Evolutionary conservation across 2,113 vertebrate genomes (phyloP).

Genomic region (Nycticorax nycticorax): DNA sequence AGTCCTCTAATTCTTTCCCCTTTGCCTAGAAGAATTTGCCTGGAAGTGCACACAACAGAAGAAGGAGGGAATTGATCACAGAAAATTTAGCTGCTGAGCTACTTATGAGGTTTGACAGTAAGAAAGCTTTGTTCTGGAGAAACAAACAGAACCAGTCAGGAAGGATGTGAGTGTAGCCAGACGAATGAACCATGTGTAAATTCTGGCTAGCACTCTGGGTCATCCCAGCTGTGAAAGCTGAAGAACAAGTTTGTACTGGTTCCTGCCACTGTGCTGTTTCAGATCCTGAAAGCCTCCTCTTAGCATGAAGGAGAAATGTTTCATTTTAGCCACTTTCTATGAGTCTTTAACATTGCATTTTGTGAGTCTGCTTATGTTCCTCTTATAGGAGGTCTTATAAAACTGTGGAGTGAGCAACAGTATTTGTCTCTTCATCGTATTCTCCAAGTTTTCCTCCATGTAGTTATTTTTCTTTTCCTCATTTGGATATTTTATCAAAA

Average conservation of each 20-base stretch:
- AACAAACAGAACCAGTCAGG: background rate
- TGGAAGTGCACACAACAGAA: background rate
- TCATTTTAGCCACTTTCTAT: background rate
- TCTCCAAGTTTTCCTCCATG: background rate
- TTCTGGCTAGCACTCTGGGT: background rate
- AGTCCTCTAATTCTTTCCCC: background rate
- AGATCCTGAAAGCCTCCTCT: background rate
- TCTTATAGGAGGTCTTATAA: background rate
- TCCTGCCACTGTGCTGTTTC: background rate
- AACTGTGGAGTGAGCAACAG: background rate
- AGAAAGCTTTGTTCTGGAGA: background rate
- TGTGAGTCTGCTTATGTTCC: background rate
- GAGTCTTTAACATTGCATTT: background rate
- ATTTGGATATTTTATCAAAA: background rate
- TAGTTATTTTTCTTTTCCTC: background rate
- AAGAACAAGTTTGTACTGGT: background rate
- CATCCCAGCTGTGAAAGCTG: background rate
- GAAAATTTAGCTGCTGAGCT: background rate
- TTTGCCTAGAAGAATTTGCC: background rate
- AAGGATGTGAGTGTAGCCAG: background rate
- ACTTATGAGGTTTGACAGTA: background rate
- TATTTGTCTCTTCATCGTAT: background rate
- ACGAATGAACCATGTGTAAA: background rate
- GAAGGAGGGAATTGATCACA: background rate
- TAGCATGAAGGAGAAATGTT: background rate